Conservation (phyloP, 2,888 invertebrate genomes). For the Erebia epiphron region DNA sequence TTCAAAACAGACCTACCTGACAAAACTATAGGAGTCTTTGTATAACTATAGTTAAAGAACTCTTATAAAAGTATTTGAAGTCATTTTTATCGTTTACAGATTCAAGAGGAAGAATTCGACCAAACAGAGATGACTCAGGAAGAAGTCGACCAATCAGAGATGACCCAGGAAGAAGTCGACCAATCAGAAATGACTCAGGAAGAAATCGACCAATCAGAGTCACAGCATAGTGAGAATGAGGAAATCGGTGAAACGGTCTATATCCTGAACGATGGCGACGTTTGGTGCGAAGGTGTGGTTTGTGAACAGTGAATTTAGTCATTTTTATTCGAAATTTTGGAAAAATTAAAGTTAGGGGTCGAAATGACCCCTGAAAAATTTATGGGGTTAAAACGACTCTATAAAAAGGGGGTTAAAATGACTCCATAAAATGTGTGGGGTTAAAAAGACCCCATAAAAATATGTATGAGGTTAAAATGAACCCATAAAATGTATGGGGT, state of each 20-base stretch:
- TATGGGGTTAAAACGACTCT: too few relatives aligned
- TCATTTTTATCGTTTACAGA: not conserved
- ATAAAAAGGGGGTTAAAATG: too few relatives aligned
- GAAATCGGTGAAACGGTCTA: slow-evolving; percentile 12
- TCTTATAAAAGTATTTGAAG: too few relatives aligned
- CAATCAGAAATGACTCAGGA: not conserved
- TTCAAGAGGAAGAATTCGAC: not conserved
- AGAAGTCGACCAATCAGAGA: not conserved
- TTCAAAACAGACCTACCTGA: too few relatives aligned
- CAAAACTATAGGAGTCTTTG: too few relatives aligned
- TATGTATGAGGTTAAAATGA: too few relatives aligned
- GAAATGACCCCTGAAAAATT: not conserved
- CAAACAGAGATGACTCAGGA: not conserved
- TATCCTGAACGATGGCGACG: slow-evolving; percentile 14
- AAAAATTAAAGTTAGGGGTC: not conserved
- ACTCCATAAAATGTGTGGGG: too few relatives aligned
- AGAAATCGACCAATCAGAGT: not conserved
- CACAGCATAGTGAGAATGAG: not conserved
- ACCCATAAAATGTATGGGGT: too few relatives aligned
- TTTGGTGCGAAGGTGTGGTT: slow-evolving; percentile 9
- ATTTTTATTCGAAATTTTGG: not conserved
- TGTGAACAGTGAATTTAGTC: slow-evolving; percentile 4
- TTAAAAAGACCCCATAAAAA: too few relatives aligned
- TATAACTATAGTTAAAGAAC: too few relatives aligned
- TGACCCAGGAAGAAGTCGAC: not conserved